phyloP scores from a whole-genome alignment of 2,888 invertebrate species.

The Tipula vernalis region DNA sequence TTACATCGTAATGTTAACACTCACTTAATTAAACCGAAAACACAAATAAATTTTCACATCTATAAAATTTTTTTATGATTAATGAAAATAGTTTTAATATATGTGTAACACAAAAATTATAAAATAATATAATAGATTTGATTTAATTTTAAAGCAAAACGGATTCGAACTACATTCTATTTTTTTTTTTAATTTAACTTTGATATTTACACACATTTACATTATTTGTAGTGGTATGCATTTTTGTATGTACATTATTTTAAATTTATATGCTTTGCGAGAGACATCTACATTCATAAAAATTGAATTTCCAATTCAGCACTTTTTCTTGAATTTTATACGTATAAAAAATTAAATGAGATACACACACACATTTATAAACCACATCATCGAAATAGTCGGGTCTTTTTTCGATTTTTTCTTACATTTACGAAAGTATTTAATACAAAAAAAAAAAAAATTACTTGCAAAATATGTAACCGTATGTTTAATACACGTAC shows the following conservation, averaged over 20 bases:
- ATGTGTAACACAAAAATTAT: background rate
- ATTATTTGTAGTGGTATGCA: background rate
- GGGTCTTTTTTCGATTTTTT: background rate
- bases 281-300: background rate
- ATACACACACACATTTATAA: background rate
- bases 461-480: background rate
- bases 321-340: background rate
- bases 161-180: constrained; percentile 4
- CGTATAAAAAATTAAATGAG: background rate
- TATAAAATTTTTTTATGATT: background rate
- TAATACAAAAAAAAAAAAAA: background rate
- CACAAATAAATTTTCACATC: background rate
- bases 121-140: background rate
- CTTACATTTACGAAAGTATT: background rate
- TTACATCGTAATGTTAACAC: background rate
- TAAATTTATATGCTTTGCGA: background rate
- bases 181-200: background rate
- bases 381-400: constrained; percentile 4
- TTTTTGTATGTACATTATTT: background rate
- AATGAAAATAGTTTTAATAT: background rate
- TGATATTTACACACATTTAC: background rate
- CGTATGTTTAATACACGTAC: constrained; percentile 11
- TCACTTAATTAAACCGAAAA: background rate
- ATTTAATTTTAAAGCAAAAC: background rate
- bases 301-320: background rate